phyloP scores from a whole-genome alignment of 1,140 invertebrate genomes.

The Melipona quadrifasciata region DNA sequence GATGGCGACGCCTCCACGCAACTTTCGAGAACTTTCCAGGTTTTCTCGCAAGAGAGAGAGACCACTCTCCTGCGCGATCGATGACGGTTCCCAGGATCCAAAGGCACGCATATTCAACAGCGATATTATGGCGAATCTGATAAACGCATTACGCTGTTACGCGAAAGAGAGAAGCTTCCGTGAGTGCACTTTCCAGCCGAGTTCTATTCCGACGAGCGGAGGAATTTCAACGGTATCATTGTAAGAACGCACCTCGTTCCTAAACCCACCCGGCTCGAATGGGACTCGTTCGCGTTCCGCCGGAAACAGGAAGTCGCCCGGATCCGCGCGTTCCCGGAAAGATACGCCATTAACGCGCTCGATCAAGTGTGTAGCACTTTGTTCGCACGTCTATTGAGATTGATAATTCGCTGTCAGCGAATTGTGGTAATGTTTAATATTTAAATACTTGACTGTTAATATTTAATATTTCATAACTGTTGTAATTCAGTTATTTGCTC shows the following conservation, averaged over 20 bases:
- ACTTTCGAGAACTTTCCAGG: constrained; percentile 13
- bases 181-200: constrained; percentile 59
- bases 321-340: not conserved
- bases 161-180: constrained; percentile 58
- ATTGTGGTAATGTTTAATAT: not conserved
- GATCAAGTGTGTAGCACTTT: not conserved
- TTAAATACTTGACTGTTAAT: no score
- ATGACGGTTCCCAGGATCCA: constrained; percentile 28
- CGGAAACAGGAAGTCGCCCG: constrained; percentile 15
- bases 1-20: not conserved
- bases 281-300: not conserved
- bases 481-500: not conserved
- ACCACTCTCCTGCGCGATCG: constrained; percentile 26
- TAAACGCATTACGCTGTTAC: constrained; percentile 51
- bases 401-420: no score
- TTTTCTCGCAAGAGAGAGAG: constrained; percentile 7
- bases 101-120: constrained; percentile 46
- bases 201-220: constrained; percentile 53
- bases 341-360: not conserved
- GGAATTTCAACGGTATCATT: constrained; percentile 52
- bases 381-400: not conserved
- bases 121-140: constrained; percentile 52
- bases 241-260: constrained; percentile 35
- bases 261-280: constrained; percentile 10
- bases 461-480: no score